phyloP scores from a whole-genome alignment of 2,888 invertebrate genomes.

The Troides oblongomaculatus region DNA sequence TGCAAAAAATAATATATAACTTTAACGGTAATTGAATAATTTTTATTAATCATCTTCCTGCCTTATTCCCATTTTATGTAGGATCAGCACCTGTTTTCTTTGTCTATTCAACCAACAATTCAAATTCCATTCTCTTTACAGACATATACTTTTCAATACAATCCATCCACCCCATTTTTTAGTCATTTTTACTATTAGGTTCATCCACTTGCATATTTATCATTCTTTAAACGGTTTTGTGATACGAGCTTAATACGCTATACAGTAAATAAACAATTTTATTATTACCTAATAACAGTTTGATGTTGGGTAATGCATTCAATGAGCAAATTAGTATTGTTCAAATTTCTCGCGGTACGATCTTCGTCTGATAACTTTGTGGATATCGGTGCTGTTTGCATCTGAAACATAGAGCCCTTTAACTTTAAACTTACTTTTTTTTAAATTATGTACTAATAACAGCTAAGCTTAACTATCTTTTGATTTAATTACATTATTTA shows the following conservation, averaged over 20 bases:
- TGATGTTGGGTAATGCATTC: constrained; percentile 61
- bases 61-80: too few relatives aligned
- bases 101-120: too few relatives aligned
- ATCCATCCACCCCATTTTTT: too few relatives aligned
- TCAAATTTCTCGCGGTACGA: constrained; percentile 35
- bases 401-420: constrained; percentile 37
- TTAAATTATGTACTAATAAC: too few relatives aligned
- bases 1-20: constrained; percentile 39
- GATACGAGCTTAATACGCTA: neutral
- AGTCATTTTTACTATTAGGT: too few relatives aligned
- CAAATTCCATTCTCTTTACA: too few relatives aligned
- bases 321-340: constrained; percentile 49
- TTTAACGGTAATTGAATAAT: neutral
- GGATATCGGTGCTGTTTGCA: constrained; percentile 43
- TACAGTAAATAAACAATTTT: neutral
- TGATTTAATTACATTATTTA: too few relatives aligned
- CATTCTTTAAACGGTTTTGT: neutral
- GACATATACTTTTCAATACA: too few relatives aligned
- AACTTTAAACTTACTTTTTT: neutral
- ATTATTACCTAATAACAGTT: constrained; percentile 20
- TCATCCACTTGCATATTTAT: too few relatives aligned
- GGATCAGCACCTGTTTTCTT: too few relatives aligned
- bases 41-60: too few relatives aligned
- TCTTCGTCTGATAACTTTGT: constrained; percentile 35
- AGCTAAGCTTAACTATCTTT: too few relatives aligned